Base-by-base conservation (phyloP, 2,888 invertebrate genomes). In the Epinotia bilunana region DNA sequence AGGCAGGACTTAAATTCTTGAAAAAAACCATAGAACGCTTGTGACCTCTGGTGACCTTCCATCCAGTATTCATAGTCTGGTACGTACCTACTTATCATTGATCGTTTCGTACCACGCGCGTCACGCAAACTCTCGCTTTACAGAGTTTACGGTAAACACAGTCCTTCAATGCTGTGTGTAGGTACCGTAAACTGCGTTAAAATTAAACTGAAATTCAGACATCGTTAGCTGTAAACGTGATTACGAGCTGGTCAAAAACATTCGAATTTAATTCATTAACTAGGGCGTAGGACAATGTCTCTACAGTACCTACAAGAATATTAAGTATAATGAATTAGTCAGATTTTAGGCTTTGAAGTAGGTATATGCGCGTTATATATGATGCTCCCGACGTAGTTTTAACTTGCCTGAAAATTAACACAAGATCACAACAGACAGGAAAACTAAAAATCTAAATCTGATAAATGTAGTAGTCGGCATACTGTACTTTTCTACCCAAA, bases 81-180 rank as follows among this genome's bases (percentile, higher is more conserved):
- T 7, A 43, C 43, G 9, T 43, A 39, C 39, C 3, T 71, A 39
- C n/a, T 2, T 28, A 23, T 18, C n/a, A 55, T 46, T 53, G 28
- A 60, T 55, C 33, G 46, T 58, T 49, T 71, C 57, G 72, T 68
- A 71, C 23, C 23, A 64, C 63, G 46, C 18, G 39, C 20, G 53
- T 70, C 79, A 80, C 77, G 79, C 79, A 64, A 79, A 57, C 76
- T 65, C 74, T 68, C 11, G 20, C 58, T 49, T 39, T 6, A 33
- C 16, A 13, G 3, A 43, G 12, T 12, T 18, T 9, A 43, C 18
- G 18, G 46, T 23, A 6, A 49, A 49, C 49, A 7, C 33, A 33
- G 23, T 3, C 23, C 1, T 28, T 28, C 23, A 28, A 28, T 28
- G 3, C 2, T 28, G 23, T 28, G 23, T 28, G 1, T n/a, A n/a